Evolutionary conservation across 2,113 vertebrate genomes (phyloP).

Genomic region (Motacilla alba): DNA sequence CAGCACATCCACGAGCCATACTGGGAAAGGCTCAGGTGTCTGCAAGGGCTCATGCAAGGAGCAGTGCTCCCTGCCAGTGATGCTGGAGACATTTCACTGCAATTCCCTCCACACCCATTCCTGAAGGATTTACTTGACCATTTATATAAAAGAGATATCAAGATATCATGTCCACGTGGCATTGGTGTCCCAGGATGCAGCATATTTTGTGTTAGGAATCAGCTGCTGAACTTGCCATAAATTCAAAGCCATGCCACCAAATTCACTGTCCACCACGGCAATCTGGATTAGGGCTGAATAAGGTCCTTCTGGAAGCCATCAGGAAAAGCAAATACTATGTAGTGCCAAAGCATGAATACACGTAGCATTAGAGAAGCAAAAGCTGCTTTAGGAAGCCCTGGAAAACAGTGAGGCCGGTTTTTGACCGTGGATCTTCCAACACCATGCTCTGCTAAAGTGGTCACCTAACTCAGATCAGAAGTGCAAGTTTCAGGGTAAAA

Average conservation of each 20-base stretch:
- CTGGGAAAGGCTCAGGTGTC: background rate
- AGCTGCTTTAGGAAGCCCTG: background rate
- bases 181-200: background rate
- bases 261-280: background rate
- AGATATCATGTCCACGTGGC: background rate
- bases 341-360: background rate
- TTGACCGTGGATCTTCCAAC: background rate
- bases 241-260: background rate
- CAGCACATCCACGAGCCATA: fast-evolving
- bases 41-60: background rate
- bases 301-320: background rate
- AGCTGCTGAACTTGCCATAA: background rate
- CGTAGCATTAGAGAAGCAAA: background rate
- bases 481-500: background rate
- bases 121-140: background rate
- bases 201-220: background rate
- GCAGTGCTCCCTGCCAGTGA: background rate
- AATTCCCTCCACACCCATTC: background rate
- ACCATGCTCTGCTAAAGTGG: background rate
- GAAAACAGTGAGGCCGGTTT: fast-evolving
- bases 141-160: background rate
- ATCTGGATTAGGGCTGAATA: background rate
- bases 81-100: background rate
- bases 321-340: background rate
- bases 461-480: background rate